These are phyloP conservation scores for Mythimna loreyi DNA, from an alignment of 2,888 invertebrate species.

Conservation along the genomic window DNA sequence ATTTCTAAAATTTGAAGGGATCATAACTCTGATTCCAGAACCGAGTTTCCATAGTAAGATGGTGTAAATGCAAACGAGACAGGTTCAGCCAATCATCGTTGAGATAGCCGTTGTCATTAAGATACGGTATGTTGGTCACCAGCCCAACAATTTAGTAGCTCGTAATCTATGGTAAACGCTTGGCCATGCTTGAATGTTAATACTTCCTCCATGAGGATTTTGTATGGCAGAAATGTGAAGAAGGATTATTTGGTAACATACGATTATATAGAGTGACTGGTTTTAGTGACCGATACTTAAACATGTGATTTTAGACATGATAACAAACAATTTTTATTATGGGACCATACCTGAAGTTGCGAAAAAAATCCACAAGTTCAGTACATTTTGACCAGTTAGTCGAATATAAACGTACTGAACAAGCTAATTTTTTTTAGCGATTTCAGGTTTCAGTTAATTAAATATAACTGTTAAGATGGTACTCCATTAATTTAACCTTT, in stretches of 20 bases:
- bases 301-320: too few relatives aligned
- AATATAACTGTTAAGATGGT: too few relatives aligned
- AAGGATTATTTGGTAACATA: neutral
- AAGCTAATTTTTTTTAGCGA: too few relatives aligned
- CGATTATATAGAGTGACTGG: too few relatives aligned
- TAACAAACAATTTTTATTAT: too few relatives aligned
- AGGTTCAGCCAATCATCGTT: constrained; percentile 75
- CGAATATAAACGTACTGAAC: too few relatives aligned
- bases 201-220: constrained; percentile 3
- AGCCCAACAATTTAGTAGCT: constrained; percentile 66
- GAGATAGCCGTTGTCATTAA: constrained; percentile 74
- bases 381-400: too few relatives aligned
- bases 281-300: too few relatives aligned
- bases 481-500: too few relatives aligned
- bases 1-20: neutral
- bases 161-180: constrained; percentile 62
- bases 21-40: neutral
- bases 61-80: constrained; percentile 48
- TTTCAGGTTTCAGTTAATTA: too few relatives aligned
- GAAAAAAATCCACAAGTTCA: too few relatives aligned
- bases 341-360: too few relatives aligned
- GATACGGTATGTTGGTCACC: constrained; percentile 70
- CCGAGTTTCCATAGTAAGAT: constrained; percentile 55
- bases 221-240: neutral
- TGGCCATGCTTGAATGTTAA: constrained; percentile 40